These are phyloP conservation scores for Miltochrista miniata DNA, from an alignment of 2,888 invertebrate species.

Conservation along the genomic window DNA sequence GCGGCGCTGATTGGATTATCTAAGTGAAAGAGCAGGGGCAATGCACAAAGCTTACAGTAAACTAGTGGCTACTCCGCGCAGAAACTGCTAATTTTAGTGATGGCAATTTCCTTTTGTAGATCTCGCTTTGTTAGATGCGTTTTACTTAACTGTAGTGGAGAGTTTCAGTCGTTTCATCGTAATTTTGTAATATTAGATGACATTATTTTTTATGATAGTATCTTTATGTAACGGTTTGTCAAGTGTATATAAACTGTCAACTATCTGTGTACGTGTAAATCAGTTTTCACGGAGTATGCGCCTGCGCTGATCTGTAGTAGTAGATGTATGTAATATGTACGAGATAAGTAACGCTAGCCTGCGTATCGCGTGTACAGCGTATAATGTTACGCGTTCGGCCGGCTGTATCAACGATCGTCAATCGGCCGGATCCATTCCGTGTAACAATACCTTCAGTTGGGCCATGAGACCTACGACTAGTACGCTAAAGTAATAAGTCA, in stretches of 20 bases:
- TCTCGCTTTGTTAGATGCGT: slow-evolving; percentile 15
- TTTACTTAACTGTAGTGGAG: slow-evolving; percentile 20
- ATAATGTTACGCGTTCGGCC: slow-evolving; percentile 78
- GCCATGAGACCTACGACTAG: slow-evolving; percentile 47
- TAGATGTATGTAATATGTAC: slow-evolving; percentile 18
- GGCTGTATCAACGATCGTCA: slow-evolving; percentile 82
- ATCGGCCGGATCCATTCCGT: slow-evolving; percentile 80
- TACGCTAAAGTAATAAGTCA: too few species aligned
- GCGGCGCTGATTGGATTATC: slow-evolving; percentile 75
- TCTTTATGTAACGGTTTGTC: slow-evolving; percentile 21
- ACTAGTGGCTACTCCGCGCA: slow-evolving; percentile 23
- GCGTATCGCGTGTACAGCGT: slow-evolving; percentile 75
- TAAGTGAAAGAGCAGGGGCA: slow-evolving; percentile 62
- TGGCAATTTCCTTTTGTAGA: slow-evolving; percentile 27
- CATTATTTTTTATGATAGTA: slow-evolving; percentile 28
- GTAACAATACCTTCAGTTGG: slow-evolving; percentile 75
- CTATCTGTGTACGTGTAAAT: slow-evolving; percentile 33
- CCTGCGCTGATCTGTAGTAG: slow-evolving; percentile 20
- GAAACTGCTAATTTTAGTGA: slow-evolving; percentile 27
- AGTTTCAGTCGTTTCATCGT: slow-evolving; percentile 12
- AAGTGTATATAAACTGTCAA: slow-evolving; percentile 23
- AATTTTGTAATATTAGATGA: slow-evolving; percentile 20
- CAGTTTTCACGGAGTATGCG: slow-evolving; percentile 23
- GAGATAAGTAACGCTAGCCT: slow-evolving; percentile 78
- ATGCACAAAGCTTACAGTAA: slow-evolving; percentile 54